Evolutionary conservation across 2,797 vertebrate genomes (phyloP).

Genomic region (Paratrypauchen microcephalus): DNA sequence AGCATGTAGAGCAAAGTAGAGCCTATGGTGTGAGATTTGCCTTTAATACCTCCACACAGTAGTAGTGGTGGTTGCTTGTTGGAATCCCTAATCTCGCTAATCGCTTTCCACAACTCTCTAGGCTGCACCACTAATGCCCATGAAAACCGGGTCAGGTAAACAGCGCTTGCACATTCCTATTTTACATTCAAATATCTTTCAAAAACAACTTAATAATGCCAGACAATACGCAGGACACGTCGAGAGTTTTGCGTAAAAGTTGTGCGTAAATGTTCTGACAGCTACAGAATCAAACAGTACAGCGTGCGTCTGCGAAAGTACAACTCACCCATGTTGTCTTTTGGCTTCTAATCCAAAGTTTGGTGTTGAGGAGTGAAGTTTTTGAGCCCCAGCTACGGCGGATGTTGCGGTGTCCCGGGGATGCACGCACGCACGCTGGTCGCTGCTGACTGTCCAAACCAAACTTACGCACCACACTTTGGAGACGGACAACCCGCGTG

Average conservation of each 20-base stretch:
- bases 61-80: conserved; percentile 42
- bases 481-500: conserved; percentile 45
- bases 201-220: conserved; percentile 19
- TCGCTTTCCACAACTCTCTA: conserved; percentile 66
- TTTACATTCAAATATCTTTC: neutral
- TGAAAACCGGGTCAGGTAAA: conserved; percentile 59
- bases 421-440: conserved; percentile 59
- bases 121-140: conserved; percentile 45
- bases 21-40: conserved; percentile 38
- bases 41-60: conserved; percentile 45
- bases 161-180: neutral
- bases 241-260: neutral
- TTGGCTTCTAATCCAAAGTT: conserved; percentile 57
- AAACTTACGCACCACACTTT: conserved; percentile 40
- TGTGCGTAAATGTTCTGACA: no score
- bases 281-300: neutral
- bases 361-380: conserved; percentile 41
- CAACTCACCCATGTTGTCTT: conserved; percentile 67
- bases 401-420: conserved; percentile 61
- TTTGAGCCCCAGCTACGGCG: conserved; percentile 48
- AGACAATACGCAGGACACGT: neutral
- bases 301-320: neutral
- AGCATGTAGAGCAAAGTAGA: neutral
- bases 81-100: conserved; percentile 78
- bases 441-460: conserved; percentile 54